These are phyloP conservation scores for Urechis unicinctus DNA, from an alignment of 2,888 invertebrate genomes.

Conservation along the genomic window DNA sequence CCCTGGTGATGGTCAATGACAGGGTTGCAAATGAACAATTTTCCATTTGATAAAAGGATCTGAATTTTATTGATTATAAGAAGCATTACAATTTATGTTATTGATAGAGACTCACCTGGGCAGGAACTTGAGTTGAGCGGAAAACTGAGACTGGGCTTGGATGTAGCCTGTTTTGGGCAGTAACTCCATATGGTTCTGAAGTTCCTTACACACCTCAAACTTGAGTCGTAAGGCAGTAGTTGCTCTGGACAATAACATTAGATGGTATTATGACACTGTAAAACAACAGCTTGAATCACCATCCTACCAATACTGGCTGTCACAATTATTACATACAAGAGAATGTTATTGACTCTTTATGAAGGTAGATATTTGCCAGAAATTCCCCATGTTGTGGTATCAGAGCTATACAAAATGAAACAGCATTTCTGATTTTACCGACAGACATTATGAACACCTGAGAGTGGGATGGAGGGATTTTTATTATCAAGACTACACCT, in stretches of 20 bases:
- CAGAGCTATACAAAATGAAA: no score
- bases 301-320: background rate
- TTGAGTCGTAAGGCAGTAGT: constrained; percentile 43
- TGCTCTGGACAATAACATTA: no score
- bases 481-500: constrained; percentile 26
- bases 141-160: constrained; percentile 49
- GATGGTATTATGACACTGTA: background rate
- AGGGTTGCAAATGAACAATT: background rate
- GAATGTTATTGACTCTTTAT: background rate
- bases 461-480: background rate
- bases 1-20: background rate
- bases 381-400: no score
- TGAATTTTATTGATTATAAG: no score
- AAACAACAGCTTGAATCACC: background rate
- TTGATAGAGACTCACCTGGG: constrained; percentile 32
- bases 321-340: background rate
- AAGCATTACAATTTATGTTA: background rate
- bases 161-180: constrained; percentile 49
- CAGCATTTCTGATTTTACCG: no score
- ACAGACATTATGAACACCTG: no score
- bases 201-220: constrained; percentile 47
- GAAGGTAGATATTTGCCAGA: background rate
- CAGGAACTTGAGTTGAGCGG: constrained; percentile 49
- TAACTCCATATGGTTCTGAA: constrained; percentile 47
- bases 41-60: background rate